Conservation (phyloP, 1,140 invertebrate genomes). For the Euglossa dilemma region DNA sequence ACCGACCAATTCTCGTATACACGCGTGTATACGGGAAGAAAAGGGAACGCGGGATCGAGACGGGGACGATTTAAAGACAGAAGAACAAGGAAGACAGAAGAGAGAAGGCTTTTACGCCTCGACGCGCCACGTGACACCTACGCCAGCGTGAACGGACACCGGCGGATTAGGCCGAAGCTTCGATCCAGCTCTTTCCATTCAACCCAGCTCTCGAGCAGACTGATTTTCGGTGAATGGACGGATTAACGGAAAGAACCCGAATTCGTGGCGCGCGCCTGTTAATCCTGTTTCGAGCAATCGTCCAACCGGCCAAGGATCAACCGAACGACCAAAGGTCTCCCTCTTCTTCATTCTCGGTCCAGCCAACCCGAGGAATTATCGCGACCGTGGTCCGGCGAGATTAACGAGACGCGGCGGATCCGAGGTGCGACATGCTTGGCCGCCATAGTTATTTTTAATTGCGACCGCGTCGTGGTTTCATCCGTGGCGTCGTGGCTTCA, state of each 20-base stretch:
- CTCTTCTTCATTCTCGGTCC: too few species aligned
- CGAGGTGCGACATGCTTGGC: conserved; percentile 24
- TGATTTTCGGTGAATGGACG: conserved; percentile 7
- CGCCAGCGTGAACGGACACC: background rate
- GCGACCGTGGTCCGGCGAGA: background rate
- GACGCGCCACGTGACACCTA: conserved; percentile 13
- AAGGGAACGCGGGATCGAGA: background rate
- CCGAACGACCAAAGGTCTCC: background rate
- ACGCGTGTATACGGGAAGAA: background rate
- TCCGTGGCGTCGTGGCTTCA: background rate
- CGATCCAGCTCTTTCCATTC: conserved; percentile 1
- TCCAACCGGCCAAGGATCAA: too few species aligned
- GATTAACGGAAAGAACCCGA: background rate
- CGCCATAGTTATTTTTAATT: conserved; percentile 48
- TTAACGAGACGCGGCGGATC: conserved; percentile 20
- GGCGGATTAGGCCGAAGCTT: background rate
- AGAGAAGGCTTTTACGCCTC: background rate
- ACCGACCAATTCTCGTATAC: background rate
- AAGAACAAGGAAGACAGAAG: background rate
- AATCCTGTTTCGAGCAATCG: conserved; percentile 10
- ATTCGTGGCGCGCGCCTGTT: background rate
- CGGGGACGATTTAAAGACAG: too few species aligned
- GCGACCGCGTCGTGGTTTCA: background rate
- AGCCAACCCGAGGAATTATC: background rate
- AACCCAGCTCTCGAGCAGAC: background rate